Base-by-base conservation (phyloP, 2,797 vertebrate genomes). In the Enteromius argenteus region DNA sequence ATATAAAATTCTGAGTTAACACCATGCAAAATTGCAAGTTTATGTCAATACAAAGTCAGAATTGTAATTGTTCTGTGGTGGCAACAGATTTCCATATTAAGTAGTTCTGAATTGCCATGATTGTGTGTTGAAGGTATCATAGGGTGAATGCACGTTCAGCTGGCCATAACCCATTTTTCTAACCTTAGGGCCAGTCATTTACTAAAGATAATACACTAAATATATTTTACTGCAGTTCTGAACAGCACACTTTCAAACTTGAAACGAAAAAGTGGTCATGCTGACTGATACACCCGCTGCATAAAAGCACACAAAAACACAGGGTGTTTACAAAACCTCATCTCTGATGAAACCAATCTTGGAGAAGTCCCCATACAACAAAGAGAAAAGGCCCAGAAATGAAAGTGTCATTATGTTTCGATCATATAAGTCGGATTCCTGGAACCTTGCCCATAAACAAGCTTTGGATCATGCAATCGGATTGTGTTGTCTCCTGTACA, bases 401-500 rank as follows among this genome's bases (percentile, higher is more conserved):
- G 14, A 83, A 84, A 84, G 66, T 0, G 9, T 75, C 60, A 80
- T 79, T 74, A 86, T 51, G 71, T 84, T 84, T 79, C 51, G 76
- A 83, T 84, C 74, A 78, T 53, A 69, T 71, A 80, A 51, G 32
- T n/a, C 19, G 3, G 15, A 86, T 82, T 35, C 66, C 44, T 46
- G 58, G 72, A 86, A 80, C 5, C 37, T 39, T 42, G 49, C 37
- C 23, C 23, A 5, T 75, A 81, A 80, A 76, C 77, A 86, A 84
- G 69, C 42, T 69, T 53, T 39, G 77, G 42, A 84, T 67, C 4
- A 23, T 44, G 15, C 44, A 21, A 32, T 53, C 23, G 23, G 77
- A 69, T 71, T 86, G 76, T 2, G 32, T 27, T 19, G 51, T 68
- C 79, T 69, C 69, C 56, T 73, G 32, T 35, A 44, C 74, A 49